Conservation (phyloP, 2,113 vertebrate genomes). For the Boleophthalmus pectinirostris region DNA sequence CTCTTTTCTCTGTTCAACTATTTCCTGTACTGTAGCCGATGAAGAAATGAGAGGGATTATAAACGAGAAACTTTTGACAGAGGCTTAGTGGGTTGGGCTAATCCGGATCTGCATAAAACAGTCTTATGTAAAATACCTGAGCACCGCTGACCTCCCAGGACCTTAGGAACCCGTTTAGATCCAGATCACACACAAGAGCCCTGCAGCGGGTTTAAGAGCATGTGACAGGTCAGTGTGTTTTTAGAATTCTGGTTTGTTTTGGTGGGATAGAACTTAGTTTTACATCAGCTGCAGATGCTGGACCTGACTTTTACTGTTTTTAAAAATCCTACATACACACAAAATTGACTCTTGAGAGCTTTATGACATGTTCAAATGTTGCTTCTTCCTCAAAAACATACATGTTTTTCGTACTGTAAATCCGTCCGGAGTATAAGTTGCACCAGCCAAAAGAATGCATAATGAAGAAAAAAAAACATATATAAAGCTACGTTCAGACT, state of each 20-base stretch:
- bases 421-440: no score
- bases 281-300: no score
- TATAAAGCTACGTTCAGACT: no score
- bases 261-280: no score
- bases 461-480: no score
- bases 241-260: neutral
- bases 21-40: neutral
- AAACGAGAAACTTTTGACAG: neutral
- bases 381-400: no score
- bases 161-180: neutral
- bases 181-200: neutral
- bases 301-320: no score
- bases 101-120: slow-evolving; percentile 16
- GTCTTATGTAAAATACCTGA: slow-evolving; percentile 7
- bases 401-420: no score
- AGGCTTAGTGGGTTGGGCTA: neutral
- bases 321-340: no score
- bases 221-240: neutral
- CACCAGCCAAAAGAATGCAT: no score
- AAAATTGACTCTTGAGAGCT: no score
- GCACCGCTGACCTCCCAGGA: neutral
- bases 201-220: neutral
- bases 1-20: neutral
- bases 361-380: no score
- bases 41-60: slow-evolving; percentile 1